These are phyloP conservation scores for Eristalis intricaria DNA, from an alignment of 2,888 invertebrate genomes.

Conservation along the genomic window DNA sequence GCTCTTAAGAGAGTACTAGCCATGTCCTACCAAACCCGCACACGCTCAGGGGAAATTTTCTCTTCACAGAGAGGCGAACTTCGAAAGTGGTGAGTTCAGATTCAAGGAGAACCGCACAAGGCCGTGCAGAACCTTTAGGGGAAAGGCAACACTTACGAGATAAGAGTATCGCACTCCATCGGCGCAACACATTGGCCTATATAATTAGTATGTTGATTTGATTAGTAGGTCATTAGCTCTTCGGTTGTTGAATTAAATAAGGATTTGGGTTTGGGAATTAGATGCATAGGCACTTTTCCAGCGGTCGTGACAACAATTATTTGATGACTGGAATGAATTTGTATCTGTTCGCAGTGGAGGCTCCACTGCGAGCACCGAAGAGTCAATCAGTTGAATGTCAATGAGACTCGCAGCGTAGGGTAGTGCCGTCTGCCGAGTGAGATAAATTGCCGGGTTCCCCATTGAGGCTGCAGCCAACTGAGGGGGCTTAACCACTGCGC, in stretches of 20 bases:
- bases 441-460: neutral
- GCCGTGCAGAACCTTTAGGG: slow-evolving; percentile 1
- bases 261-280: neutral
- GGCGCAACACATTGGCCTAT: slow-evolving; percentile 52
- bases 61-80: neutral
- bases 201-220: slow-evolving; percentile 47
- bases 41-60: neutral
- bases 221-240: slow-evolving; percentile 59
- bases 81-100: slow-evolving; percentile 60
- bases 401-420: neutral
- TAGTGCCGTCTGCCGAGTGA: neutral
- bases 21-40: neutral
- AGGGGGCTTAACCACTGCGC: neutral
- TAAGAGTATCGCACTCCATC: slow-evolving; percentile 16
- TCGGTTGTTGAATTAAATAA: slow-evolving; percentile 11
- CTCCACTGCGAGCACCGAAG: too few species aligned
- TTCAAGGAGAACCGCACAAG: neutral
- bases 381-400: neutral
- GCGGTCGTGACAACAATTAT: neutral
- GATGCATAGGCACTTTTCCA: neutral
- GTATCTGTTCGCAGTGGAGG: neutral
- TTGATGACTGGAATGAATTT: neutral
- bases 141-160: slow-evolving; percentile 7
- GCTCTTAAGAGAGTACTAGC: neutral
- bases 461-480: too few species aligned